These are phyloP conservation scores for Arctocebus calabarensis DNA, from an alignment of 2,797 vertebrate genomes.

Conservation along the genomic window DNA sequence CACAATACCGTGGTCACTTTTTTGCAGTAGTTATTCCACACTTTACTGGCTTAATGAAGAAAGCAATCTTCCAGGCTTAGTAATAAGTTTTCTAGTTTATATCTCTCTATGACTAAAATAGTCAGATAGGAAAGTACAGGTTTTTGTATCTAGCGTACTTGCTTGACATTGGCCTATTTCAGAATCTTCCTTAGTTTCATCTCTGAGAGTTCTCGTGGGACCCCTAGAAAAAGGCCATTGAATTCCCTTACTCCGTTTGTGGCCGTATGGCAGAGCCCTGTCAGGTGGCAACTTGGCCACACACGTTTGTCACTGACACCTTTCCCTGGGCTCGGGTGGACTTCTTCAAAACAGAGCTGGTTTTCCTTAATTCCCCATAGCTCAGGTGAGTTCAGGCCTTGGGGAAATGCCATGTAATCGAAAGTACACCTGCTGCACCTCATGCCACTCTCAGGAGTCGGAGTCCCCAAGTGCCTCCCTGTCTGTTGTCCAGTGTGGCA, in stretches of 20 bases:
- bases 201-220: neutral
- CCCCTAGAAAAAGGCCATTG: neutral
- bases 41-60: neutral
- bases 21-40: neutral
- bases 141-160: neutral
- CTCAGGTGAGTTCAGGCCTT: neutral
- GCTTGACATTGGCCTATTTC: neutral
- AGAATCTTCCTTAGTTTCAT: neutral
- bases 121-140: neutral
- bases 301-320: accelerated
- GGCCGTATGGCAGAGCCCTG: neutral
- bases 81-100: neutral
- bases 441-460: neutral
- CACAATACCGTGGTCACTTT: neutral
- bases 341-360: neutral
- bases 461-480: neutral
- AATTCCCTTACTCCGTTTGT: neutral
- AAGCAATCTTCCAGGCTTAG: neutral
- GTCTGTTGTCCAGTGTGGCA: no score
- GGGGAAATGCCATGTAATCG: neutral
- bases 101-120: neutral
- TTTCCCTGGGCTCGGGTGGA: neutral
- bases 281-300: neutral
- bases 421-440: neutral
- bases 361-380: neutral